Evolutionary conservation across 2,888 invertebrate genomes (phyloP), one percentile per base, ranked within the genome.

Genomic region (Cephonodes hylas): DNA sequence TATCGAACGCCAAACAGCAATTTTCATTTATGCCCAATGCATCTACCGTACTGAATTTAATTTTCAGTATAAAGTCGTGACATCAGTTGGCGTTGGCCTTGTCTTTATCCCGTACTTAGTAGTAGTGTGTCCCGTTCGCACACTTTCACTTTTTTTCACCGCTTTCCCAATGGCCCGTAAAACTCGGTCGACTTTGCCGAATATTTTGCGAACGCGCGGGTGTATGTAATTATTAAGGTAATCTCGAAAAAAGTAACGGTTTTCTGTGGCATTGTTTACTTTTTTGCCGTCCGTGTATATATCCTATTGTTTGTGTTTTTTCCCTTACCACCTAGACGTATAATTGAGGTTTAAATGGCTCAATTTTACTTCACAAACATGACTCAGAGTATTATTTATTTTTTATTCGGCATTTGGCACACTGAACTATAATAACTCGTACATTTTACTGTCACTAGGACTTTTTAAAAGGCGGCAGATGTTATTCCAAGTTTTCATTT

Each of bases 121-220:
- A 25, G 56, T 20, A 60, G 63, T 68, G 65, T 68, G 71, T 88
- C 85, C 75, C 82, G 66, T 76, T 86, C 75, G 79, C 73, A 61
- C 82, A 79, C 90, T 90, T 89, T 89, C 90, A 88, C 89, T 89
- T 89, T 89, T 34, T 88, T 86, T 84, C 79, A 78, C 80, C 78
- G 84, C 89, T 90, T 89, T 90, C 90, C 84, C 86, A 86, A 88
- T 86, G 82, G 81, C 66, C 65, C 70, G 77, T 83, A 85, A 81
- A 87, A 85, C 85, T 83, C 83, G 81, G 80, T 71, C 81, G 83
- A 65, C 77, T 80, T 80, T 84, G 88, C 88, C 86, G 86, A 89
- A 89, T 86, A 80, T 84, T 86, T 81, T 66, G 79, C 80, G 80
- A 80, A 81, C 71, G 80, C 80, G 62, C 64, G 65, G 62, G 66